Conservation (phyloP, 2,888 invertebrate genomes). For the Archips crataeganus region DNA sequence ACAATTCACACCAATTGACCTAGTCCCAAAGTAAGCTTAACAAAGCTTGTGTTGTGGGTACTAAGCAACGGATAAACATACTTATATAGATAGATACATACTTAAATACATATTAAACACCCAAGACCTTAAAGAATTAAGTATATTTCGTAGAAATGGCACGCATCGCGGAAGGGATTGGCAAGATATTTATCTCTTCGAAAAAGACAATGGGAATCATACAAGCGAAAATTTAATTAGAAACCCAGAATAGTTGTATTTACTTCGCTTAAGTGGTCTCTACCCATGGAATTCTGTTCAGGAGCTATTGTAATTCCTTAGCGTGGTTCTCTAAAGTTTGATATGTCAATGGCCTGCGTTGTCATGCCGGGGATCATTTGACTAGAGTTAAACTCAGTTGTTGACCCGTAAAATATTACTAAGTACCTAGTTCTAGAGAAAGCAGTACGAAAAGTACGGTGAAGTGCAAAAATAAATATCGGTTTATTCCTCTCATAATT, state of each 20-base stretch:
- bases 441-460: too few relatives aligned
- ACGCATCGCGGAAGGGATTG: background rate
- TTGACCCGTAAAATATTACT: background rate
- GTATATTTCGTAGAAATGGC: too few relatives aligned
- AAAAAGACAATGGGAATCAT: background rate
- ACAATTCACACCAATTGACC: too few relatives aligned
- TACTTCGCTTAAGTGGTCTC: background rate
- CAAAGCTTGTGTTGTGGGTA: too few relatives aligned
- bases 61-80: too few relatives aligned
- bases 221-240: background rate
- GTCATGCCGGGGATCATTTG: background rate
- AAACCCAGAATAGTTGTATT: background rate
- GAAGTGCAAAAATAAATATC: too few relatives aligned
- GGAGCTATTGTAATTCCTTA: background rate
- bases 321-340: background rate
- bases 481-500: too few relatives aligned
- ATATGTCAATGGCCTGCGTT: slow-evolving; percentile 3
- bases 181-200: background rate
- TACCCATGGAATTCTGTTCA: background rate
- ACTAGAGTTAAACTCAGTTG: background rate
- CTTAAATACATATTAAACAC: too few relatives aligned
- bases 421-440: too few relatives aligned
- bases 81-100: too few relatives aligned
- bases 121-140: too few relatives aligned
- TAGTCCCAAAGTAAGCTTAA: too few relatives aligned